Evolutionary conservation across 2,797 vertebrate genomes (phyloP).

Genomic region (Nyctalus aviator): DNA sequence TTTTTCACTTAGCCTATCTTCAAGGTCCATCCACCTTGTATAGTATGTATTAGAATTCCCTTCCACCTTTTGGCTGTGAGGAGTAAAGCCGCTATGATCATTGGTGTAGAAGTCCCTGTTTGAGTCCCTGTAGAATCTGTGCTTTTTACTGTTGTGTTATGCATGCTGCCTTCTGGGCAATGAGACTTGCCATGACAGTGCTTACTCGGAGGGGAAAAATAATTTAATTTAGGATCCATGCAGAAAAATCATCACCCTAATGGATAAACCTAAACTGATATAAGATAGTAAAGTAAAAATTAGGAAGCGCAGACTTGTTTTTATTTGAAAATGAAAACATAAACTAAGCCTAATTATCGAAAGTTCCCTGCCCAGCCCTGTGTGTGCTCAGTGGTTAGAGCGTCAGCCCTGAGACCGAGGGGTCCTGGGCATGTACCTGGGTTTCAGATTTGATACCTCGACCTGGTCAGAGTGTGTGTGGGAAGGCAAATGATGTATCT

Average conservation of each 20-base stretch:
- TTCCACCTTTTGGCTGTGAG: neutral
- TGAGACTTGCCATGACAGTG: neutral
- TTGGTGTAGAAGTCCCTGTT: neutral
- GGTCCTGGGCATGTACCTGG: too few species aligned
- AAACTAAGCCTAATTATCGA: neutral
- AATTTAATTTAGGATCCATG: neutral
- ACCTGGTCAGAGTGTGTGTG: too few species aligned
- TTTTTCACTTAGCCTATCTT: neutral
- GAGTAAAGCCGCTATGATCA: neutral
- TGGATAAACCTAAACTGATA: neutral
- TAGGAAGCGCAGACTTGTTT: neutral
- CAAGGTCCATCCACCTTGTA: neutral
- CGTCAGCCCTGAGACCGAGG: too few species aligned
- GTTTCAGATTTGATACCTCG: too few species aligned
- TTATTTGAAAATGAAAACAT: neutral
- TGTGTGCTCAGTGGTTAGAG: too few species aligned
- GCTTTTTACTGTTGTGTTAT: neutral
- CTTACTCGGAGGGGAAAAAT: neutral
- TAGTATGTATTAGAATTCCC: neutral
- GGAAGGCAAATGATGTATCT: too few species aligned
- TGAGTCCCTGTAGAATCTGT: neutral
- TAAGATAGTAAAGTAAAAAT: slow-evolving; percentile 12
- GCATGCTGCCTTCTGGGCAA: neutral
- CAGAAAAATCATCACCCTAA: neutral
- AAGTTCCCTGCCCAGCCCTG: neutral